A percentile compares a stretch with the other conserved stretches of the same genome.
Evolutionary conservation across 2,113 vertebrate species (phyloP).

Genomic region (Nyctibius bracteatus): DNA sequence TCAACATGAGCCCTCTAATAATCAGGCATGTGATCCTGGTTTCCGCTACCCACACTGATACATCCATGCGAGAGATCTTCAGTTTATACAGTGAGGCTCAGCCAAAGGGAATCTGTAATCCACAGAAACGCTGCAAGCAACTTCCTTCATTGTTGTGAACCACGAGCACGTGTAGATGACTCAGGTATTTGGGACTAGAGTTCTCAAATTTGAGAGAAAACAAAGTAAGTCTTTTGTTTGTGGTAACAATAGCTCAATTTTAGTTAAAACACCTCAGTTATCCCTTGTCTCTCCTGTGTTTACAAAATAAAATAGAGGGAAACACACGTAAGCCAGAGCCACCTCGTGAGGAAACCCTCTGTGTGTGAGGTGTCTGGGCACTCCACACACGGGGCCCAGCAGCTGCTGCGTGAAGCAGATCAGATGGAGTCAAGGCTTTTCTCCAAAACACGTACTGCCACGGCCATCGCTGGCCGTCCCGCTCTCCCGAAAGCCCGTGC

Average conservation of each 20-base stretch:
- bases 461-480: not conserved
- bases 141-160: not conserved
- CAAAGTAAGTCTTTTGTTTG: not conserved
- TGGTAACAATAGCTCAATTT: not conserved
- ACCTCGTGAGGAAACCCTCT: fast-evolving
- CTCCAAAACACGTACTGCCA: fast-evolving
- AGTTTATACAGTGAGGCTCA: not conserved
- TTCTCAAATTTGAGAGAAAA: not conserved
- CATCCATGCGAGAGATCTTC: not conserved
- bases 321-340: fast-evolving
- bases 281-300: fast-evolving
- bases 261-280: not conserved
- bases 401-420: not conserved
- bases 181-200: fast-evolving
- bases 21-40: not conserved
- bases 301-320: not conserved
- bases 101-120: not conserved
- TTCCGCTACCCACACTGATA: not conserved
- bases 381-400: fast-evolving
- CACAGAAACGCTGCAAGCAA: fast-evolving
- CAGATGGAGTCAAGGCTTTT: fast-evolving
- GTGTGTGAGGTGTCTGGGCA: fast-evolving
- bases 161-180: fast-evolving
- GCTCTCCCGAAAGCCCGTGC: too few species aligned
- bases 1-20: not conserved